A percentile compares a stretch with the other conserved stretches of the same genome.
Conservation (phyloP, 2,888 invertebrate genomes). For the Drosophila imparisetae region DNA sequence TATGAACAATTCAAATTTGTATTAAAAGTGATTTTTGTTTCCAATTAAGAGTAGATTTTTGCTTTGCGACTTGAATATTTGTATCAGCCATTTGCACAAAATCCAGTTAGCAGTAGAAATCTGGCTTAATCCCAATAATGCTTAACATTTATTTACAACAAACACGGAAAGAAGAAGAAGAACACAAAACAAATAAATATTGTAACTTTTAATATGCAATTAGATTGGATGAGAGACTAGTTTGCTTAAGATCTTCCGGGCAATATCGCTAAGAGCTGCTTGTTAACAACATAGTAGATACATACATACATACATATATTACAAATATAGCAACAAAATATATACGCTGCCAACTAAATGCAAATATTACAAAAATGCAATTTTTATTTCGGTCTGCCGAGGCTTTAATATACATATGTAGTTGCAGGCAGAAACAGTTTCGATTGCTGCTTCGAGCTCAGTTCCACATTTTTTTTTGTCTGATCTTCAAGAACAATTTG, state of each 20-base stretch:
- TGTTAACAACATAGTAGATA: not conserved
- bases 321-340: not conserved
- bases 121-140: not conserved
- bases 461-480: too few species aligned
- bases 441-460: not conserved
- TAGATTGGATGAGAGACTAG: not conserved
- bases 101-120: not conserved
- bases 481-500: not conserved
- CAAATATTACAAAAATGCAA: not conserved
- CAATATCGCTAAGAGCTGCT: not conserved
- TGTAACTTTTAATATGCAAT: not conserved
- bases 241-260: not conserved
- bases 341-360: conserved; percentile 13
- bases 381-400: not conserved
- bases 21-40: not conserved
- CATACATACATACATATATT: not conserved
- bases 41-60: not conserved
- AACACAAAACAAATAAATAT: not conserved
- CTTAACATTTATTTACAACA: not conserved
- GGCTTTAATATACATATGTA: not conserved
- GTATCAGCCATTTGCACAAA: not conserved
- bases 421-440: not conserved
- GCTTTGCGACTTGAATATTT: conserved; percentile 4
- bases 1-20: not conserved
- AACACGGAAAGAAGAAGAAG: not conserved